phyloP scores from a whole-genome alignment of 2,797 vertebrate species.

The Yasuhikotakia modesta region DNA sequence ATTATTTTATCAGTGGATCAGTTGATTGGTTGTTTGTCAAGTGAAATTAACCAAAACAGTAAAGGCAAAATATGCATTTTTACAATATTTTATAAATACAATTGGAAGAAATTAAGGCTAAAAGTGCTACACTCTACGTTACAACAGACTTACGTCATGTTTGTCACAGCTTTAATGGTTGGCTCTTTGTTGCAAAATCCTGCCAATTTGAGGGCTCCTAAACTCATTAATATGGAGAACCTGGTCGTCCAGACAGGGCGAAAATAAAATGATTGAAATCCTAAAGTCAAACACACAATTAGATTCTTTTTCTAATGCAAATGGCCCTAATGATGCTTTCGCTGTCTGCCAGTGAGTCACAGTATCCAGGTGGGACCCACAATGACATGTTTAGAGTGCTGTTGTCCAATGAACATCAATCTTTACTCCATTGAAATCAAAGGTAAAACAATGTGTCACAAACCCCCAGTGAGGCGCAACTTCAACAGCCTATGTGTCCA shows the following conservation, averaged over 20 bases:
- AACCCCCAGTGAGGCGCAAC: not conserved
- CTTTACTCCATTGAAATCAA: constrained; percentile 15
- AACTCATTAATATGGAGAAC: not conserved
- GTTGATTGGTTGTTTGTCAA: too few relatives aligned
- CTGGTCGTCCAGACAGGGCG: not conserved
- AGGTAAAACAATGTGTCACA: not conserved
- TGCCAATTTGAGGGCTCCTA: not conserved
- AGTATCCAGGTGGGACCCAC: constrained; percentile 7
- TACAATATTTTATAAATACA: not conserved
- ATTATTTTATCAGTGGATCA: not conserved
- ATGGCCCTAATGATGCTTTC: not conserved
- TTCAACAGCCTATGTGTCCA: not conserved
- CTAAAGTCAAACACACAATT: constrained; percentile 1
- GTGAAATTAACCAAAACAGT: not conserved
- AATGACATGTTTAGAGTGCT: constrained; percentile 2
- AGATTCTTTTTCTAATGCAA: constrained; percentile 8
- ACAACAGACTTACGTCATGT: not conserved
- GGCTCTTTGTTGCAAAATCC: not conserved
- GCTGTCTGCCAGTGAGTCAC: not conserved
- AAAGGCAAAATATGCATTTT: not conserved
- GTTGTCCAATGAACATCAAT: constrained; percentile 11
- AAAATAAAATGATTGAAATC: constrained; percentile 14
- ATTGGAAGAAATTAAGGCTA: not conserved
- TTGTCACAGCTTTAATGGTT: not conserved
- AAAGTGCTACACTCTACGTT: not conserved